Percentiles rank a stretch among this genome's conserved stretches.
These are phyloP conservation scores for Caranx melampygus DNA, from an alignment of 2,113 vertebrate species.

Conservation along the genomic window DNA sequence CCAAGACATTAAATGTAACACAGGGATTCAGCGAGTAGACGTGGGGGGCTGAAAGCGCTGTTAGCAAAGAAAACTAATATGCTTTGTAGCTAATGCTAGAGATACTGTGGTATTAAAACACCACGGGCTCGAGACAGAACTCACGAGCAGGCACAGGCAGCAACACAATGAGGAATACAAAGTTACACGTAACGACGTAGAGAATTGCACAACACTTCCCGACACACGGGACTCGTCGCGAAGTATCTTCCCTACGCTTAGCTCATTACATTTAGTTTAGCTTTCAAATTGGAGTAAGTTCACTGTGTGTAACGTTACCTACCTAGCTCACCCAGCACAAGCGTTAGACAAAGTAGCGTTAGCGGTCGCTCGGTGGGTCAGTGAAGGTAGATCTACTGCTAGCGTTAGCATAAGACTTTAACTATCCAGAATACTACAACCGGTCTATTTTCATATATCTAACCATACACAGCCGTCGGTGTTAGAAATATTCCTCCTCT, in stretches of 20 bases:
- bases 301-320: slow-evolving; percentile 4
- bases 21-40: background rate
- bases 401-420: slow-evolving; percentile 70
- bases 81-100: slow-evolving; percentile 29
- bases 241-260: slow-evolving; percentile 25
- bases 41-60: slow-evolving; percentile 25
- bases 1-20: slow-evolving; percentile 11
- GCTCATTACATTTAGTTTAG: background rate
- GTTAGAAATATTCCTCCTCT: background rate
- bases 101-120: slow-evolving; percentile 20
- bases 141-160: slow-evolving; percentile 22
- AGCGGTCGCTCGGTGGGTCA: slow-evolving; percentile 62
- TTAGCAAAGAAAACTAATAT: slow-evolving; percentile 18
- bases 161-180: slow-evolving; percentile 57
- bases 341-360: slow-evolving; percentile 55
- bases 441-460: background rate
- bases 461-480: rapidly evolving
- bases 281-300: slow-evolving; percentile 18
- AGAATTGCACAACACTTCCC: slow-evolving; percentile 61
- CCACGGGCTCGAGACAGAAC: slow-evolving; percentile 8
- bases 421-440: background rate
- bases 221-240: slow-evolving; percentile 20
- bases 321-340: slow-evolving; percentile 26
- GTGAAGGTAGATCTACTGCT: slow-evolving; percentile 55
- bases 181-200: slow-evolving; percentile 66